Conservation (phyloP, 2,888 invertebrate species). For the Lacanobia oleracea region DNA sequence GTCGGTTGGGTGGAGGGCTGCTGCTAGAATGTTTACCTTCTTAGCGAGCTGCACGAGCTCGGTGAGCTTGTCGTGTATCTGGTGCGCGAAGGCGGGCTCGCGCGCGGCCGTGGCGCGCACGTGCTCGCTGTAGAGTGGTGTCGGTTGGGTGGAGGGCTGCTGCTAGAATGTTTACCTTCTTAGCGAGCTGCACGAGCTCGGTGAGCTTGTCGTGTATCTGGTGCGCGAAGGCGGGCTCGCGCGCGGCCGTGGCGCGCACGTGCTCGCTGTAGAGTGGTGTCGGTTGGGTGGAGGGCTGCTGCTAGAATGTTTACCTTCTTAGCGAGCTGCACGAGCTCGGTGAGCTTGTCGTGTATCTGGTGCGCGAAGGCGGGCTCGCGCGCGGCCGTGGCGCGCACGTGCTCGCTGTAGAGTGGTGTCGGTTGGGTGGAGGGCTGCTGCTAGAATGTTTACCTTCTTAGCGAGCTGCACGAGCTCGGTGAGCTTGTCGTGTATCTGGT, state of each 20-base stretch:
- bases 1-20: too few relatives aligned
- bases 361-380: slow-evolving; percentile 95
- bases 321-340: slow-evolving; percentile 96
- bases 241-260: not conserved
- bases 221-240: not conserved
- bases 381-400: slow-evolving; percentile 95
- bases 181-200: not conserved
- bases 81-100: slow-evolving; percentile 95
- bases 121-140: slow-evolving; percentile 96
- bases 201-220: slow-evolving; percentile 1
- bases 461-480: slow-evolving; percentile 96
- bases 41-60: slow-evolving; percentile 97
- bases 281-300: too few relatives aligned
- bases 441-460: slow-evolving; percentile 92
- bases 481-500: slow-evolving; percentile 95
- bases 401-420: slow-evolving; percentile 96
- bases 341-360: slow-evolving; percentile 95
- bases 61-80: slow-evolving; percentile 95
- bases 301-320: slow-evolving; percentile 92
- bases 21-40: slow-evolving; percentile 88
- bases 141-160: too few relatives aligned
- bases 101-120: slow-evolving; percentile 95
- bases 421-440: slow-evolving; percentile 91
- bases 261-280: not conserved
- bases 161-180: not conserved